These are phyloP conservation scores for Geococcyx californianus DNA, from an alignment of 2,113 vertebrate species.

Conservation along the genomic window DNA sequence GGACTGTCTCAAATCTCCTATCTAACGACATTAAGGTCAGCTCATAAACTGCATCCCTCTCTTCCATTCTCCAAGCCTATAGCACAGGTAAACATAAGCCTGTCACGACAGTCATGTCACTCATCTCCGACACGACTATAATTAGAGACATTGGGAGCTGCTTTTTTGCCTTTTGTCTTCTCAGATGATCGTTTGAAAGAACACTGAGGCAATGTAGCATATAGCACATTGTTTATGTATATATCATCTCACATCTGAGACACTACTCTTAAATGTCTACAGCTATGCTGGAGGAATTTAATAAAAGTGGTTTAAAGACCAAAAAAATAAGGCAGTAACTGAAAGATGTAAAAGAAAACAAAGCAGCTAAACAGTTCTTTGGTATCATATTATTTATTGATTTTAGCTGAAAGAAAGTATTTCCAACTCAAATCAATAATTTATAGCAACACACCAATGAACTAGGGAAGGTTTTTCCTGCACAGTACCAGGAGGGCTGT, in stretches of 20 bases:
- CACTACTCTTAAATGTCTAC: constrained; percentile 12
- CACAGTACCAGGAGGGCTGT: background rate
- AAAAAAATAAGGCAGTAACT: background rate
- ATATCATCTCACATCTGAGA: background rate
- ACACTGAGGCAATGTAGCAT: background rate
- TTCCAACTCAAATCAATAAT: constrained; percentile 64
- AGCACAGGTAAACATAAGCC: background rate
- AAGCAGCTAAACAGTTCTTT: constrained; percentile 60
- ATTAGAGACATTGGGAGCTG: background rate
- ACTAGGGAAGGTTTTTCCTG: constrained; percentile 29
- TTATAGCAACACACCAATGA: constrained; percentile 37
- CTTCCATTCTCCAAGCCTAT: background rate
- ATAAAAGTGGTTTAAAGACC: constrained; percentile 20
- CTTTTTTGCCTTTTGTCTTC: background rate
- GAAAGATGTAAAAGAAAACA: constrained; percentile 44
- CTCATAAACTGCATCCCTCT: background rate
- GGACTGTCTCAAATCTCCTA: background rate
- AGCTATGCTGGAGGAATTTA: background rate
- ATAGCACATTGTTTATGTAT: background rate
- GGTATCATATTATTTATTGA: constrained; percentile 68
- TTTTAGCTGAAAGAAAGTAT: constrained; percentile 65
- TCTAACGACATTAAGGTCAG: background rate
- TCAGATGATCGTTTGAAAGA: background rate
- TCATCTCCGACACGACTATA: background rate
- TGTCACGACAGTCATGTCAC: background rate